Conservation (phyloP, 1,140 invertebrate genomes). For the Heliconius melpomene region DNA sequence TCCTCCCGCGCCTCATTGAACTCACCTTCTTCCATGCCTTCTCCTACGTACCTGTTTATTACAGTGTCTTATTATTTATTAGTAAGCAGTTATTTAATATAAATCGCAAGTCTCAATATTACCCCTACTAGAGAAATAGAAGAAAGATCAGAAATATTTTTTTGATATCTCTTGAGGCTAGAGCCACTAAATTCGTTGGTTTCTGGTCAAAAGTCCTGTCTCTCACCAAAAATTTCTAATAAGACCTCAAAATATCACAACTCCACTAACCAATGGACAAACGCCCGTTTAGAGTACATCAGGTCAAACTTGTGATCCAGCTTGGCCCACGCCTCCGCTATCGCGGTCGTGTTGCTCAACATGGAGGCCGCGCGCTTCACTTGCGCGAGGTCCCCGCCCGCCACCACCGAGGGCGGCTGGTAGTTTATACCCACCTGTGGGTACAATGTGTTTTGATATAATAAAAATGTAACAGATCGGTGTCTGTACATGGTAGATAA, state of each 20-base stretch:
- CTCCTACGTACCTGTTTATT: constrained; percentile 83
- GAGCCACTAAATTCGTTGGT: too few species aligned
- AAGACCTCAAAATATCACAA: too few species aligned
- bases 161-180: too few species aligned
- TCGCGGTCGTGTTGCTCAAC: constrained; percentile 90
- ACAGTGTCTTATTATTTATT: not conserved
- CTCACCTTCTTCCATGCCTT: constrained; percentile 90
- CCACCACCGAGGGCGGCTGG: constrained; percentile 85
- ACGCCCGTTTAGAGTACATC: constrained; percentile 90
- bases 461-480: not conserved
- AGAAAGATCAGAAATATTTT: too few species aligned
- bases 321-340: constrained; percentile 88
- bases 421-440: constrained; percentile 86
- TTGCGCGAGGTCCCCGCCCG: constrained; percentile 86
- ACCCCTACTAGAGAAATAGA: too few species aligned
- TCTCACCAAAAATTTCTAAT: too few species aligned
- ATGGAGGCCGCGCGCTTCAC: constrained; percentile 87
- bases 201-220: too few species aligned
- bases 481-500: too few species aligned
- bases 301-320: constrained; percentile 90
- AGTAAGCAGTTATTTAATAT: not conserved
- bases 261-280: constrained; percentile 85
- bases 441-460: not conserved
- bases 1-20: constrained; percentile 90
- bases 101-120: not conserved